Evolutionary conservation across 1,140 invertebrate genomes (phyloP).

Genomic region (Thaumetopoea pityocampa): DNA sequence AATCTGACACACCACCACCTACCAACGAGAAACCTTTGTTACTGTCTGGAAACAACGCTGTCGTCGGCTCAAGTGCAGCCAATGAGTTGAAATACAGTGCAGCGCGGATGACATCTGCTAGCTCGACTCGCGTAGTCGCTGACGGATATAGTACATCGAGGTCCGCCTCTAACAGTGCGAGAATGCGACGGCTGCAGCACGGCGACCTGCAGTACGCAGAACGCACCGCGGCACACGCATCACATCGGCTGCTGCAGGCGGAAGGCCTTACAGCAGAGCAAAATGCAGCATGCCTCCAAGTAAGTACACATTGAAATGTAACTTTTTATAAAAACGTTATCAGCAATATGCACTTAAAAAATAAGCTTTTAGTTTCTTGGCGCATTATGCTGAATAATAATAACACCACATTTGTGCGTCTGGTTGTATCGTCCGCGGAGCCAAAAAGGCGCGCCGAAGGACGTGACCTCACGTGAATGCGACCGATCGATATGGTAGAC

Average conservation of each 20-base stretch:
- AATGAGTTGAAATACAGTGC: conserved; percentile 79
- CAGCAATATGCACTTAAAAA: too few relatives aligned
- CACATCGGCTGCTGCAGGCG: conserved; percentile 56
- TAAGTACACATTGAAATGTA: too few relatives aligned
- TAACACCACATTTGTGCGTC: conserved; percentile 6
- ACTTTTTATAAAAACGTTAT: too few relatives aligned
- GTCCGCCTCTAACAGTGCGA: conserved; percentile 84
- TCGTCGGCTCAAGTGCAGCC: conserved; percentile 54
- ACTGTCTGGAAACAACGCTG: conserved; percentile 46
- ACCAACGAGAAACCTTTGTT: conserved; percentile 69
- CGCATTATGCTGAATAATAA: too few relatives aligned
- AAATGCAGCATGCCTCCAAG: conserved; percentile 62
- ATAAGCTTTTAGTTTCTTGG: too few relatives aligned
- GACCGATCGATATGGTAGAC: conserved; percentile 60
- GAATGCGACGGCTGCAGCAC: conserved; percentile 86
- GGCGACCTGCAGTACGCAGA: conserved; percentile 86
- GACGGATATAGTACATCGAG: conserved; percentile 89
- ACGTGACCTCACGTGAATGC: conserved; percentile 62
- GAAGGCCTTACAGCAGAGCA: conserved; percentile 67
- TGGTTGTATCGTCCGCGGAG: conserved; percentile 24
- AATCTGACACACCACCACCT: conserved; percentile 81
- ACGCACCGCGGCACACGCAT: conserved; percentile 59
- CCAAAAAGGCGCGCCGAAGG: conserved; percentile 70
- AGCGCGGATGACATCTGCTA: conserved; percentile 88
- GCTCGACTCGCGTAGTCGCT: conserved; percentile 87